phyloP scores from a whole-genome alignment of 2,888 invertebrate genomes.

The Mechanitis messenoides region DNA sequence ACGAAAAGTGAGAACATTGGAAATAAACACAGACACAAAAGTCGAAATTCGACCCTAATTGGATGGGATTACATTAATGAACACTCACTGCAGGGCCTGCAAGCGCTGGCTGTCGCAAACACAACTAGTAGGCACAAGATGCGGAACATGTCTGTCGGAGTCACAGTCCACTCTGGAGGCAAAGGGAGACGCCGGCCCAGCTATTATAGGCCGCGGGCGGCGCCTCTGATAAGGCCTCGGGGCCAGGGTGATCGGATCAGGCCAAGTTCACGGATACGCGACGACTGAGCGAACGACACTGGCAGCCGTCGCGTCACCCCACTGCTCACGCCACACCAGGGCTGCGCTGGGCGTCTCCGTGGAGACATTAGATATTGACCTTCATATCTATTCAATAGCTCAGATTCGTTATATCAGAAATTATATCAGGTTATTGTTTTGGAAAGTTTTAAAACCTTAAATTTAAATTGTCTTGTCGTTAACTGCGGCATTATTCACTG shows the following conservation, averaged over 20 bases:
- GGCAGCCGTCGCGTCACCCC: slow-evolving; percentile 40
- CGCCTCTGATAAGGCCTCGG: slow-evolving; percentile 69
- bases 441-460: too few relatives aligned
- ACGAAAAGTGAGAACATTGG: background rate
- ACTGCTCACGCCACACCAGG: slow-evolving; percentile 34
- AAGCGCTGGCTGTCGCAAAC: slow-evolving; percentile 54
- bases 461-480: slow-evolving; percentile 17
- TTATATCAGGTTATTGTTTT: too few relatives aligned
- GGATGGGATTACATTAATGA: slow-evolving; percentile 21
- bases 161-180: slow-evolving; percentile 64
- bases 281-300: slow-evolving; percentile 57
- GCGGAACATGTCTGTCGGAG: slow-evolving; percentile 71
- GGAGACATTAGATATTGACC: slow-evolving; percentile 57
- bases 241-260: slow-evolving; percentile 67
- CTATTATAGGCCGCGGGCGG: slow-evolving; percentile 75
- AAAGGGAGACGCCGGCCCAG: slow-evolving; percentile 69
- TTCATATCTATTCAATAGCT: slow-evolving; percentile 39
- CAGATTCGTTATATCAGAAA: slow-evolving; percentile 6
- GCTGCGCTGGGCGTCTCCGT: slow-evolving; percentile 36
- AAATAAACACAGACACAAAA: slow-evolving; percentile 23
- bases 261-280: slow-evolving; percentile 74
- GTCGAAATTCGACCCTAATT: slow-evolving; percentile 25
- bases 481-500: background rate
- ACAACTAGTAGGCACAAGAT: slow-evolving; percentile 59
- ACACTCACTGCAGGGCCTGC: slow-evolving; percentile 73